These are phyloP conservation scores for Luscinia megarhynchos DNA, from an alignment of 2,797 vertebrate genomes.

Conservation along the genomic window DNA sequence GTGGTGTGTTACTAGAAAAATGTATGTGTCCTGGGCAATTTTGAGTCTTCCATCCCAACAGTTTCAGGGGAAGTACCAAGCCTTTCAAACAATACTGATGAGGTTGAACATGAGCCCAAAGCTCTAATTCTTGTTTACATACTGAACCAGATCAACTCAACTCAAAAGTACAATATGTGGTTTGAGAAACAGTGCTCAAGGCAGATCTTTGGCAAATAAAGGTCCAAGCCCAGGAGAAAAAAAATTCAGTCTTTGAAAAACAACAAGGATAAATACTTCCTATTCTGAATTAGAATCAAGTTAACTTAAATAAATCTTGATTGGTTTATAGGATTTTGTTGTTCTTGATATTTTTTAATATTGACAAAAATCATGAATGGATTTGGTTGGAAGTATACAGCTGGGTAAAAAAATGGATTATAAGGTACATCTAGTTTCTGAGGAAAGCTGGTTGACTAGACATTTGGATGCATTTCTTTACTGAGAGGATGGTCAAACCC, in stretches of 20 bases:
- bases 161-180: neutral
- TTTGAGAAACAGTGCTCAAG: conserved; percentile 46
- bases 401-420: neutral
- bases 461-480: neutral
- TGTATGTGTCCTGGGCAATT: neutral
- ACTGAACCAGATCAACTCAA: conserved; percentile 12
- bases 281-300: conserved; percentile 8
- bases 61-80: neutral
- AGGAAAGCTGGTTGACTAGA: neutral
- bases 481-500: neutral
- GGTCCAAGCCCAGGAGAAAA: conserved; percentile 32
- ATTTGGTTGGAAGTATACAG: neutral
- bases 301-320: neutral
- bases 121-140: conserved; percentile 39
- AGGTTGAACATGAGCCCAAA: neutral
- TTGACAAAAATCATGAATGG: neutral
- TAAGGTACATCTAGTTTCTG: neutral
- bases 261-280: neutral
- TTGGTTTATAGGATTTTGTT: neutral
- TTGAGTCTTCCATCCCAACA: neutral
- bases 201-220: conserved; percentile 24
- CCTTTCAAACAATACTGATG: neutral
- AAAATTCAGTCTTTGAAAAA: neutral
- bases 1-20: neutral
- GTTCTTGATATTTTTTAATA: neutral